These are phyloP conservation scores for Paralichthys olivaceus DNA, from an alignment of 2,113 vertebrate species.

Conservation along the genomic window DNA sequence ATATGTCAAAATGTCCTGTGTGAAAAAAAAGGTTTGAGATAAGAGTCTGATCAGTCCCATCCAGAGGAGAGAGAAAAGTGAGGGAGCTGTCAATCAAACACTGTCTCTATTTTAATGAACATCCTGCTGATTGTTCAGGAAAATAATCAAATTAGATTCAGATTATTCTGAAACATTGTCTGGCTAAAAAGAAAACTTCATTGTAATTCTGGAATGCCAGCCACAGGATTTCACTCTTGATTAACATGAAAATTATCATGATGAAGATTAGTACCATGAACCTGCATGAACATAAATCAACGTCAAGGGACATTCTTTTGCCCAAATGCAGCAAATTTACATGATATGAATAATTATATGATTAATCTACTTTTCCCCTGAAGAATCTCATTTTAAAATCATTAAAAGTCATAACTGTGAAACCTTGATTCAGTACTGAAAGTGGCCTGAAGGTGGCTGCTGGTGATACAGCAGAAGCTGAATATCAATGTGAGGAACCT, in stretches of 20 bases:
- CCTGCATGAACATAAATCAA: neutral
- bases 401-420: neutral
- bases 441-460: constrained; percentile 49
- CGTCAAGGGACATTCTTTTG: neutral
- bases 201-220: neutral
- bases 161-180: neutral
- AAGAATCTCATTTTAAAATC: neutral
- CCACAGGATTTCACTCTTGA: neutral
- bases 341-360: neutral
- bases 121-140: neutral
- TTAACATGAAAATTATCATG: neutral
- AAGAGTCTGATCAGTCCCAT: neutral
- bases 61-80: neutral
- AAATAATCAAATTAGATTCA: neutral
- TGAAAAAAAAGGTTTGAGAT: neutral
- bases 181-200: neutral
- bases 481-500: neutral
- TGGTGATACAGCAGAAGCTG: constrained; percentile 18
- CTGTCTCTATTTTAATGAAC: neutral
- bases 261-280: neutral
- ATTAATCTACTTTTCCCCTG: neutral
- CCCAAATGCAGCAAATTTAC: neutral
- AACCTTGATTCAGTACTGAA: constrained; percentile 22
- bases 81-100: neutral
- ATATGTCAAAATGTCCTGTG: neutral